A percentile compares a stretch with the other conserved stretches of the same genome.
Conservation (phyloP, 2,888 invertebrate species). For the Taenaris catops region DNA sequence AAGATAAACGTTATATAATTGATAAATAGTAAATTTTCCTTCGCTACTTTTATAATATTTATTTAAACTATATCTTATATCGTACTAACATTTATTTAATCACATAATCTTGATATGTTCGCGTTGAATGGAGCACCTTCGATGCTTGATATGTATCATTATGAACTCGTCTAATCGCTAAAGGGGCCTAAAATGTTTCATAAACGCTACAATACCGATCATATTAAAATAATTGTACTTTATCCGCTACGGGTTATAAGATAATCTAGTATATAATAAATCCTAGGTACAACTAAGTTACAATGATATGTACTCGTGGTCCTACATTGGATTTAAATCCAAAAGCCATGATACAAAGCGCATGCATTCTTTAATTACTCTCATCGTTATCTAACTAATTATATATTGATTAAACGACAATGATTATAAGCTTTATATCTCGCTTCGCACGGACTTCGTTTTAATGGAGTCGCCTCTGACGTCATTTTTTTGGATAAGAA, state of each 20-base stretch:
- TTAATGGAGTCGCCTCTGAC: conserved; percentile 73
- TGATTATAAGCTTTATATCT: conserved; percentile 70
- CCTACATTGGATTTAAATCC: conserved; percentile 69
- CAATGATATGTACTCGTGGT: conserved; percentile 70
- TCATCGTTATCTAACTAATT: conserved; percentile 3
- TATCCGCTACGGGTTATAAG: conserved; percentile 56
- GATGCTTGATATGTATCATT: conserved; percentile 40
- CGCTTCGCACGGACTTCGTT: conserved; percentile 65
- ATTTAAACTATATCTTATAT: conserved; percentile 4
- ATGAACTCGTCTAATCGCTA: conserved; percentile 33
- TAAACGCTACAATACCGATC: conserved; percentile 68
- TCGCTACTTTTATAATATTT: conserved; percentile 7
- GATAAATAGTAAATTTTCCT: conserved; percentile 4
- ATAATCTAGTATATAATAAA: conserved; percentile 53
- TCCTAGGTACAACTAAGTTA: conserved; percentile 50
- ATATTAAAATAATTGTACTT: conserved; percentile 76
- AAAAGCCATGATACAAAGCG: conserved; percentile 78
- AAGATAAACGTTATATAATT: too few relatives aligned
- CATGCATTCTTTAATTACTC: conserved; percentile 58
- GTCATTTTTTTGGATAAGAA: conserved; percentile 33
- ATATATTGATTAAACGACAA: conserved; percentile 5
- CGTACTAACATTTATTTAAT: conserved; percentile 54
- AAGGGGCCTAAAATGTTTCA: conserved; percentile 59
- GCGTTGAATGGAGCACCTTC: conserved; percentile 59
- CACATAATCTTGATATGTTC: conserved; percentile 76